Percentiles rank a stretch among this genome's conserved stretches.
Evolutionary conservation across 2,888 invertebrate genomes (phyloP).

Genomic region (Leptothorax acervorum): DNA sequence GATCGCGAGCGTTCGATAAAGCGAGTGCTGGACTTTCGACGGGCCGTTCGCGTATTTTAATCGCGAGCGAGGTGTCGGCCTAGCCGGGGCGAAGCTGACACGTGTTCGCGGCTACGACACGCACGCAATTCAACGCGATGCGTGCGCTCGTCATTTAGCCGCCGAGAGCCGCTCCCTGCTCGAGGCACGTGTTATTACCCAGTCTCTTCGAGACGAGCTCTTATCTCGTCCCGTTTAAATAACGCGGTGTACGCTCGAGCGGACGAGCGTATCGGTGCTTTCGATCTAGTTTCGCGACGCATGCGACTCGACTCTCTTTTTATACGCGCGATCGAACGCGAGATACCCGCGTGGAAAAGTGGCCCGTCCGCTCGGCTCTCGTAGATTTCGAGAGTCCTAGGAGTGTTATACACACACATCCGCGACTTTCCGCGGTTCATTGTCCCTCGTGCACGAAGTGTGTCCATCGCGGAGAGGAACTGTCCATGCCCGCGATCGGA

Average conservation of each 20-base stretch:
- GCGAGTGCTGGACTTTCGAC: conserved; percentile 5
- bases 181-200: conserved; percentile 63
- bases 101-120: conserved; percentile 26
- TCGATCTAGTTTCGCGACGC: conserved; percentile 49
- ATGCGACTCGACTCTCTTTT: conserved; percentile 55
- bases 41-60: conserved; percentile 19
- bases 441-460: conserved; percentile 34
- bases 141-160: conserved; percentile 32
- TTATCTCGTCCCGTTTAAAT: conserved; percentile 53
- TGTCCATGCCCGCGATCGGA: conserved; percentile 22
- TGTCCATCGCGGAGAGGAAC: conserved; percentile 30
- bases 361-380: conserved; percentile 38
- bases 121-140: conserved; percentile 43
- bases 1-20: conserved; percentile 5
- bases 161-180: conserved; percentile 55
- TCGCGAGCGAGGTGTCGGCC: conserved; percentile 31
- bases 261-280: conserved; percentile 46
- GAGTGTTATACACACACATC: background rate
- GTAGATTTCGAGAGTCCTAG: conserved; percentile 48
- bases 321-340: conserved; percentile 55
- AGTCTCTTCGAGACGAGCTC: conserved; percentile 56
- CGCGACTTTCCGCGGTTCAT: conserved; percentile 26
- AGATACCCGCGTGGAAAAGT: conserved; percentile 52
- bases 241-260: conserved; percentile 35
- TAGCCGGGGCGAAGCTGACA: conserved; percentile 29